These are phyloP conservation scores for Podotricha telesiphe DNA, from an alignment of 2,888 invertebrate genomes.

Conservation along the genomic window DNA sequence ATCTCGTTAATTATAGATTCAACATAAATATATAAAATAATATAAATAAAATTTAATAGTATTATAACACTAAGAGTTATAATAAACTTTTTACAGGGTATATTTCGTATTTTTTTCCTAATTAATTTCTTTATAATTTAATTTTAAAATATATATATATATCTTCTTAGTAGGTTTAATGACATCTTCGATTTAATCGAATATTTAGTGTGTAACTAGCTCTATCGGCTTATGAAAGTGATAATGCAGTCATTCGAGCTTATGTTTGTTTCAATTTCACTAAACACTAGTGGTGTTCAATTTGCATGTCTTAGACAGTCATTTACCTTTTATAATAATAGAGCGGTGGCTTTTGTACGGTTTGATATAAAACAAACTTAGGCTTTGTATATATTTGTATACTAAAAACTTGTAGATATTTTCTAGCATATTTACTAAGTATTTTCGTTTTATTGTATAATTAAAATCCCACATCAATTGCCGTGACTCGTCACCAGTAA, in stretches of 20 bases:
- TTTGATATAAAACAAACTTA: conserved; percentile 41
- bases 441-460: too few relatives aligned
- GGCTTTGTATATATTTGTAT: conserved; percentile 1
- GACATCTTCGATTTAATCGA: background rate
- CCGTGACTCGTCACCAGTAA: too few relatives aligned
- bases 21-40: too few relatives aligned
- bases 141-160: background rate
- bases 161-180: background rate
- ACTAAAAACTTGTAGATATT: conserved; percentile 14
- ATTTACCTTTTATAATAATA: conserved; percentile 56
- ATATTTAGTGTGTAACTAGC: background rate
- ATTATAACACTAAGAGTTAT: too few relatives aligned
- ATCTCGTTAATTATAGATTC: too few relatives aligned
- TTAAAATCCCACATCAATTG: too few relatives aligned
- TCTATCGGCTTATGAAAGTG: background rate
- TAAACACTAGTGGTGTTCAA: conserved; percentile 46
- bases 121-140: too few relatives aligned
- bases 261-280: conserved; percentile 16
- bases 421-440: conserved; percentile 28
- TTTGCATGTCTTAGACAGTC: conserved; percentile 59
- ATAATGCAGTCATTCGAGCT: conserved; percentile 4
- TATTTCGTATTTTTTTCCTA: too few relatives aligned
- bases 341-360: conserved; percentile 54
- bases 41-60: too few relatives aligned
- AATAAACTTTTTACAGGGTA: too few relatives aligned